phyloP scores from a whole-genome alignment of 2,888 invertebrate genomes.

The Poecilus cupreus region DNA sequence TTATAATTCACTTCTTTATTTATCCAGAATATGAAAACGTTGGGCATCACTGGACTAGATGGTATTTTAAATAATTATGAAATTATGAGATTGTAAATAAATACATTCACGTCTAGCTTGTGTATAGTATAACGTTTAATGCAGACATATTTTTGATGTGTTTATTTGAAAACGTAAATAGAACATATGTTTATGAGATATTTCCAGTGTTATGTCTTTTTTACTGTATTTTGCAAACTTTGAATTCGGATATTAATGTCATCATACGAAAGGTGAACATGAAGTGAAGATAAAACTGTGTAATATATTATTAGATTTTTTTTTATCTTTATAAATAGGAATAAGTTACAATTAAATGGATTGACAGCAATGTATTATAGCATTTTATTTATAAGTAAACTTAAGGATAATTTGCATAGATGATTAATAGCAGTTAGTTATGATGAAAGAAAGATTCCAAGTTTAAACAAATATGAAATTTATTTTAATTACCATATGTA shows the following conservation, averaged over 20 bases:
- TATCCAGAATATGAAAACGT: too few species aligned
- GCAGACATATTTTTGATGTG: neutral
- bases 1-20: too few species aligned
- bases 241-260: neutral
- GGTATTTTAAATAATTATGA: neutral
- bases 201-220: conserved; percentile 6
- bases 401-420: too few species aligned
- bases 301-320: neutral
- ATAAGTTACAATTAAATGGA: neutral
- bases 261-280: neutral
- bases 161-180: conserved; percentile 15
- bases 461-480: too few species aligned
- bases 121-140: neutral
- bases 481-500: too few species aligned
- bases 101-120: neutral
- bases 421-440: too few species aligned
- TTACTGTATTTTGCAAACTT: neutral
- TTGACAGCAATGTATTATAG: neutral
- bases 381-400: too few species aligned
- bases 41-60: neutral
- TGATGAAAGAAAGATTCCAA: too few species aligned
- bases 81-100: neutral
- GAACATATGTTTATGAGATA: neutral
- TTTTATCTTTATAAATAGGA: neutral
- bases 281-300: neutral